Evolutionary conservation across 1,140 invertebrate genomes (phyloP).

Genomic region (Papilio polytes): DNA sequence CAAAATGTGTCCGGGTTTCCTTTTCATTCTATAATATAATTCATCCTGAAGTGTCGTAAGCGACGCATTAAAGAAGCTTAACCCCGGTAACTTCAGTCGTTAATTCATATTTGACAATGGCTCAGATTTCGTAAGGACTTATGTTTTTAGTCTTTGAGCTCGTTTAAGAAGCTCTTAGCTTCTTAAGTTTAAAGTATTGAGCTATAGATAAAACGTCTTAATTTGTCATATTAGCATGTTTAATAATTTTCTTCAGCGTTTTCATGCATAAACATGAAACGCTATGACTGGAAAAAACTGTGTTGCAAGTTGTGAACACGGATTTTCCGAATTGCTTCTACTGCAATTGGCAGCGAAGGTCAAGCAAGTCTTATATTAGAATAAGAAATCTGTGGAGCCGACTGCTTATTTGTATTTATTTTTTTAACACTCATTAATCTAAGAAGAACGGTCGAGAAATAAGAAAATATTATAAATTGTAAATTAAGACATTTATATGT

Average conservation of each 20-base stretch:
- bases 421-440: not conserved
- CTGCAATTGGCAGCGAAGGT: conserved; percentile 64
- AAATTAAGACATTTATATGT: too few relatives aligned
- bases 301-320: conserved; percentile 65
- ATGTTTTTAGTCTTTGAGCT: not conserved
- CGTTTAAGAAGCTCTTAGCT: not conserved
- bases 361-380: conserved; percentile 51
- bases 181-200: not conserved
- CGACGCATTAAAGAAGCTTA: not conserved
- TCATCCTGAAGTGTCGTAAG: not conserved
- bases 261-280: conserved; percentile 8
- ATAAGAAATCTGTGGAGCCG: conserved; percentile 51
- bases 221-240: not conserved
- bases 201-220: not conserved
- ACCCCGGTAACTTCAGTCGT: not conserved
- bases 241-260: not conserved
- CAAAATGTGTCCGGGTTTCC: not conserved
- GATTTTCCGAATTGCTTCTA: conserved; percentile 75
- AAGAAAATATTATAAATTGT: too few relatives aligned
- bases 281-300: conserved; percentile 49
- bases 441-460: not conserved
- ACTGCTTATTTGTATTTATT: not conserved
- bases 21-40: not conserved
- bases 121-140: not conserved
- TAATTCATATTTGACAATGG: not conserved